These are phyloP conservation scores for Aphelocoma coerulescens DNA, from an alignment of 2,113 vertebrate genomes.

Conservation along the genomic window DNA sequence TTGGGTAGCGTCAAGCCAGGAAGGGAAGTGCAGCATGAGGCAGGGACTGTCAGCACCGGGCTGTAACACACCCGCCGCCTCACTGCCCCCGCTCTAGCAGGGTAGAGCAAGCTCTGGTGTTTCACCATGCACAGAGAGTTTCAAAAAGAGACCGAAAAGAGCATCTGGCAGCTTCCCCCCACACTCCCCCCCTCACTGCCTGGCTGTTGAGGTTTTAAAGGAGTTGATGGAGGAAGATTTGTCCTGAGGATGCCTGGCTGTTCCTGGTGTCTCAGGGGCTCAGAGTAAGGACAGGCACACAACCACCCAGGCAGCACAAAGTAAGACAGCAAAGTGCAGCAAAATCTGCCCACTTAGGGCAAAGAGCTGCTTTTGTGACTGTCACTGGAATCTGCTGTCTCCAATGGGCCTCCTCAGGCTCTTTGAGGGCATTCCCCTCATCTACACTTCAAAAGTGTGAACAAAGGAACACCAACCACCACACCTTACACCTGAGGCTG, in stretches of 20 bases:
- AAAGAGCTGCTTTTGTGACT: background rate
- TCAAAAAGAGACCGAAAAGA: constrained; percentile 69
- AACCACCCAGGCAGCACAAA: fast-evolving
- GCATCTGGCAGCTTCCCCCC: constrained; percentile 66
- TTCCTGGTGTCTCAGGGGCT: background rate
- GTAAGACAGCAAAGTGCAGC: background rate
- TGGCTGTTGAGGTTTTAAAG: constrained; percentile 50
- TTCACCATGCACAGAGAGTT: constrained; percentile 69
- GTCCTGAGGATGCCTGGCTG: background rate
- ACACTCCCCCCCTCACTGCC: background rate
- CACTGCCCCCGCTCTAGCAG: background rate
- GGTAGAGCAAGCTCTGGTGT: constrained; percentile 32
- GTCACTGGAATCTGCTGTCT: background rate
- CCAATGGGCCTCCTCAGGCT: fast-evolving
- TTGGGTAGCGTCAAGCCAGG: background rate
- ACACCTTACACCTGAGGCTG: background rate
- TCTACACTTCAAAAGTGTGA: background rate
- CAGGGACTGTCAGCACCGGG: background rate
- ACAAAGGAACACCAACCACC: background rate
- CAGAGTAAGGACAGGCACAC: background rate
- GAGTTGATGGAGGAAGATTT: constrained; percentile 60
- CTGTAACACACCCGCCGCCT: background rate
- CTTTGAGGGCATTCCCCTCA: too few relatives aligned
- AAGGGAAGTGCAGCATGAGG: background rate
- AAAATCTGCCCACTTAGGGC: background rate